Conservation (phyloP, 2,113 vertebrate species). For the Laticauda laticaudata region DNA sequence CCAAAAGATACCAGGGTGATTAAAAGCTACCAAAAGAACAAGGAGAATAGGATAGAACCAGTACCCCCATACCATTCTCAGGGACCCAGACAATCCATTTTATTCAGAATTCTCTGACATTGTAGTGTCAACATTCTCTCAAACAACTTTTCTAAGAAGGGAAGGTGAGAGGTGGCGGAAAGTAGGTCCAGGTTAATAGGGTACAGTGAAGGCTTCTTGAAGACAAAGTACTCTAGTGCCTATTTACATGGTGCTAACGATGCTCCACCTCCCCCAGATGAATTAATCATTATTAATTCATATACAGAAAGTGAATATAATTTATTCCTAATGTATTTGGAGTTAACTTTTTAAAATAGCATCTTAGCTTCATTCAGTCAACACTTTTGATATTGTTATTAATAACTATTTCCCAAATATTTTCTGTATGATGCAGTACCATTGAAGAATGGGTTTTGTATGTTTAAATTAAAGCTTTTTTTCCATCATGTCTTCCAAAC, state of each 20-base stretch:
- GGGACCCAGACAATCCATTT: neutral
- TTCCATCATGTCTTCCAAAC: conserved; percentile 27
- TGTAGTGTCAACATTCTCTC: neutral
- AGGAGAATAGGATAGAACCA: neutral
- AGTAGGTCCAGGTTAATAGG: neutral
- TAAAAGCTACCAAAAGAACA: neutral
- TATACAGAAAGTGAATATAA: neutral
- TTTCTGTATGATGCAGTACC: conserved; percentile 13
- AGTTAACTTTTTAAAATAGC: neutral
- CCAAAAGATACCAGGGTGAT: neutral
- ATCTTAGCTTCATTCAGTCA: neutral
- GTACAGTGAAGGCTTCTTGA: neutral
- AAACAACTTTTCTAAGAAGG: neutral
- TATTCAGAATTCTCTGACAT: neutral
- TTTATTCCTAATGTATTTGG: neutral
- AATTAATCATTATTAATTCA: neutral
- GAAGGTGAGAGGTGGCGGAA: neutral
- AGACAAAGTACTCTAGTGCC: neutral
- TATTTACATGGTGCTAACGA: neutral
- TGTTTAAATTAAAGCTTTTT: neutral
- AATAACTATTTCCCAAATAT: conserved; percentile 39
- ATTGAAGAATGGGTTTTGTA: neutral
- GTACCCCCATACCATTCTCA: neutral
- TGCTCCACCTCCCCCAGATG: neutral
- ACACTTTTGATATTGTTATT: neutral